These are phyloP conservation scores for Dascillus cervinus DNA, from an alignment of 2,888 invertebrate species.

Conservation along the genomic window DNA sequence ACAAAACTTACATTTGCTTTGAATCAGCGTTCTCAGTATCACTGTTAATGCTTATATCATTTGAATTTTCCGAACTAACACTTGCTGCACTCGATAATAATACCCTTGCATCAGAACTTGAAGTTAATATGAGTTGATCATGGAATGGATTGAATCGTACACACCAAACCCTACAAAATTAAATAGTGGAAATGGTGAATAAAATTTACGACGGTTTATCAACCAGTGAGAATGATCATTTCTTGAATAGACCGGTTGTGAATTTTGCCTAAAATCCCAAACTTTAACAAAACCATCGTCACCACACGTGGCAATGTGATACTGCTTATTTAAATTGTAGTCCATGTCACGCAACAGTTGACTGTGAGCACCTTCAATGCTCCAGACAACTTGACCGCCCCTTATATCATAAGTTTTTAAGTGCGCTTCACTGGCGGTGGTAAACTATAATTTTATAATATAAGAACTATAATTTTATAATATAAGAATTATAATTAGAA, in stretches of 20 bases:
- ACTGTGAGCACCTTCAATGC: constrained; percentile 74
- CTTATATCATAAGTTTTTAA: constrained; percentile 85
- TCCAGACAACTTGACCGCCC: constrained; percentile 68
- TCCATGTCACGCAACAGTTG: constrained; percentile 88
- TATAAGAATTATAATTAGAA: not conserved
- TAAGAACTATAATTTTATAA: not conserved
- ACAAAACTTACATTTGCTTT: constrained; percentile 43
- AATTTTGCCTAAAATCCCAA: constrained; percentile 87
- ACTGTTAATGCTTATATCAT: constrained; percentile 45
- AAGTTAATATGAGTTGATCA: constrained; percentile 88
- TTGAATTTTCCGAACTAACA: constrained; percentile 73
- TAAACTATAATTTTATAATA: too few relatives aligned
- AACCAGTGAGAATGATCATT: constrained; percentile 85
- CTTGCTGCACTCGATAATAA: constrained; percentile 80
- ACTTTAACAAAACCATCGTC: constrained; percentile 94
- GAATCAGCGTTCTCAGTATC: constrained; percentile 43
- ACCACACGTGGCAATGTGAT: constrained; percentile 87
- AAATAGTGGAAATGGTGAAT: constrained; percentile 1
- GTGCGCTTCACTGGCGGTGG: constrained; percentile 77
- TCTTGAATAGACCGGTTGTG: constrained; percentile 69
- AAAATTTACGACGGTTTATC: not conserved
- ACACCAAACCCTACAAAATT: constrained; percentile 71
- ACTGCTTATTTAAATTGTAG: constrained; percentile 97
- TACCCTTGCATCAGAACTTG: constrained; percentile 91
- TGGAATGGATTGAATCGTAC: constrained; percentile 94